Conservation (phyloP, 2,113 vertebrate genomes). For the Tamias sibiricus region DNA sequence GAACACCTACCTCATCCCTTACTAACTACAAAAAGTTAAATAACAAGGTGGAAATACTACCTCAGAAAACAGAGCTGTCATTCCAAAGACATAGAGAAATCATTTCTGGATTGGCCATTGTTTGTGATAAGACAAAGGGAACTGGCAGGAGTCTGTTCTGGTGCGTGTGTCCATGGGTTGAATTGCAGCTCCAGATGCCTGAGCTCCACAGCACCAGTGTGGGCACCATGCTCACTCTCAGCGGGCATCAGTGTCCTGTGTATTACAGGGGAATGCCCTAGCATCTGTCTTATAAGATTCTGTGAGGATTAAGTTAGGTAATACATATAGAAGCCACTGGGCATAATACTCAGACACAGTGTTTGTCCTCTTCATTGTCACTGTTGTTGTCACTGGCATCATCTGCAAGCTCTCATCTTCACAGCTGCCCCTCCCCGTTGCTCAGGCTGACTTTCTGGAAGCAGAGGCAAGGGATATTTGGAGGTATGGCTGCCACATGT, state of each 20-base stretch:
- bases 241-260: not conserved
- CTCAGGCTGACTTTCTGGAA: slow-evolving; percentile 19
- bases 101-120: not conserved
- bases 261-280: not conserved
- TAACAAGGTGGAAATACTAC: not conserved
- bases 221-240: not conserved
- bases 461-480: slow-evolving; percentile 3
- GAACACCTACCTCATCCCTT: not conserved
- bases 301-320: not conserved
- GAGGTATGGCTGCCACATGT: slow-evolving; percentile 79
- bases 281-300: not conserved
- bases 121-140: not conserved
- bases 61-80: not conserved
- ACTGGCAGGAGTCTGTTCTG: not conserved
- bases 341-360: not conserved
- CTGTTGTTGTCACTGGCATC: not conserved
- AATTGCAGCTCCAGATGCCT: no score
- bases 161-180: not conserved
- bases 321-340: not conserved
- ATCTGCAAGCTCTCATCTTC: not conserved
- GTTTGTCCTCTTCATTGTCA: not conserved
- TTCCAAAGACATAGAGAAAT: slow-evolving; percentile 41
- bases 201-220: not conserved
- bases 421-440: not conserved
- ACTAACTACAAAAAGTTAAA: not conserved